phyloP scores from a whole-genome alignment of 1,140 invertebrate species.

The Campoletis sonorensis region DNA sequence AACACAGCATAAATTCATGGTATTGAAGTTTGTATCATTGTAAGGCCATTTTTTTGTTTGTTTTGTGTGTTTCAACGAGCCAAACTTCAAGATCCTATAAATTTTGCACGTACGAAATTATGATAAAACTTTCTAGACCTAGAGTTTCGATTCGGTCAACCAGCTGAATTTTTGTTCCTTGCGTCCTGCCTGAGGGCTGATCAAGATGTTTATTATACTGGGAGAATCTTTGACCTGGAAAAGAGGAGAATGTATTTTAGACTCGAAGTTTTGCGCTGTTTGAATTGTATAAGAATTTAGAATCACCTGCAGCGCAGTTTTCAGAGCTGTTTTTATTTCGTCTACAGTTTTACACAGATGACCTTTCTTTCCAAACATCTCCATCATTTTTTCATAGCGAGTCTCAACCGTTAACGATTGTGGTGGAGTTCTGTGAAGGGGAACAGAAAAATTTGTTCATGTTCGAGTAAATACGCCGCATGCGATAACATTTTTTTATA shows the following conservation, averaged over 20 bases:
- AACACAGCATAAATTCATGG: too few species aligned
- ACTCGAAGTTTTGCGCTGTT: constrained; percentile 14
- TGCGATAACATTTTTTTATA: background rate
- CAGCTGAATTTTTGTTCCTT: constrained; percentile 94
- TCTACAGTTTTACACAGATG: constrained; percentile 86
- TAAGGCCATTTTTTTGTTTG: too few species aligned
- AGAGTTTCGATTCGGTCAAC: constrained; percentile 94
- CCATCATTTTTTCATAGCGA: constrained; percentile 93
- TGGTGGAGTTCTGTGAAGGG: constrained; percentile 86
- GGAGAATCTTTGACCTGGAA: constrained; percentile 82
- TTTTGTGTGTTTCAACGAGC: too few species aligned
- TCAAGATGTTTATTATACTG: constrained; percentile 93
- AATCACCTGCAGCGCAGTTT: constrained; percentile 80
- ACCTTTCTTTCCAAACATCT: constrained; percentile 89
- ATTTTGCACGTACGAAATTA: background rate
- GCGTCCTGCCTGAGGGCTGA: constrained; percentile 90
- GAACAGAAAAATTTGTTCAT: background rate
- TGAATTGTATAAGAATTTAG: constrained; percentile 11
- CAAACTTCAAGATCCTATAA: too few species aligned
- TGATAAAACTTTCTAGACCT: background rate
- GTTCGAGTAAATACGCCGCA: too few species aligned
- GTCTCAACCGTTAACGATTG: constrained; percentile 85
- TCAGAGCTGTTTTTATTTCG: constrained; percentile 85
- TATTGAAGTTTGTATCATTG: too few species aligned
- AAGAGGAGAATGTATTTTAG: background rate